phyloP scores from a whole-genome alignment of 2,888 invertebrate genomes.

The Rhorus exstirpatorius region DNA sequence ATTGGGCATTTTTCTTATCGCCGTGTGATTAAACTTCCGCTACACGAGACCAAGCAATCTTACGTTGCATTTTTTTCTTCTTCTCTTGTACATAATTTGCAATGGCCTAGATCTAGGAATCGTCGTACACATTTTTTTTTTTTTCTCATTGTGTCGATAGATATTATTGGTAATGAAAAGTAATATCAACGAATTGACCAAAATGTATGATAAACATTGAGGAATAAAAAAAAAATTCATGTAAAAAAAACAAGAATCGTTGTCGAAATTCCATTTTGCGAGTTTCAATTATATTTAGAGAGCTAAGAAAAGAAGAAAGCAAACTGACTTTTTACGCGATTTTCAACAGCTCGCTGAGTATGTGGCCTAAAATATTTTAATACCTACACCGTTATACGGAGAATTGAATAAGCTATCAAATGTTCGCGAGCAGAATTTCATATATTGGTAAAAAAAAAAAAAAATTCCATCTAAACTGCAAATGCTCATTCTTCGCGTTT shows the following conservation, averaged over 20 bases:
- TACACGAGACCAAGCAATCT: conserved; percentile 13
- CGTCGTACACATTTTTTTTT: conserved; percentile 55
- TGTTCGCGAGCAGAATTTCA: no score
- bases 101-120: conserved; percentile 72
- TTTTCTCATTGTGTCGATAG: conserved; percentile 38
- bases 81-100: conserved; percentile 72
- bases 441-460: no score
- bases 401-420: no score
- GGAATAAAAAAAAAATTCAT: conserved; percentile 22
- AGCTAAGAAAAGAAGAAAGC: no score
- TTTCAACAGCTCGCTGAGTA: no score
- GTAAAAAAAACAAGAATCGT: not conserved
- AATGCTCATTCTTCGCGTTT: no score
- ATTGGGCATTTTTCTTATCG: not conserved
- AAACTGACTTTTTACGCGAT: no score
- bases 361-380: no score
- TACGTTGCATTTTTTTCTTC: not conserved
- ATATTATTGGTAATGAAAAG: conserved; percentile 25
- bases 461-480: no score
- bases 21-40: conserved; percentile 11
- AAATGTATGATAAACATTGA: conserved; percentile 44
- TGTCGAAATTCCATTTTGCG: not conserved
- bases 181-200: conserved; percentile 19
- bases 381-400: no score
- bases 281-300: no score